These are phyloP conservation scores for Brachionus asplanchnoidis DNA, from an alignment of 1,140 invertebrate genomes.

Conservation along the genomic window DNA sequence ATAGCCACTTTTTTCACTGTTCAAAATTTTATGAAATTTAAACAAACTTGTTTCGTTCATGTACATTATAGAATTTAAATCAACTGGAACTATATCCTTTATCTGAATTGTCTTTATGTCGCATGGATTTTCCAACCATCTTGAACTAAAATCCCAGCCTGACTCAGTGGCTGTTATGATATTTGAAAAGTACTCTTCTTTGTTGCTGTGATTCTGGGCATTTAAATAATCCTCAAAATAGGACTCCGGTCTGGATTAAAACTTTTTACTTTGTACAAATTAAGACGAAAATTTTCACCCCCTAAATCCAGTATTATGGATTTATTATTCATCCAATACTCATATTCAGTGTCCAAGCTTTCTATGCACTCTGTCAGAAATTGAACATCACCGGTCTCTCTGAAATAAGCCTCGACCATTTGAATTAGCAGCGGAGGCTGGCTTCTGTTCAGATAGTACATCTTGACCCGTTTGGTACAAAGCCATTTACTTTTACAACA, in stretches of 20 bases:
- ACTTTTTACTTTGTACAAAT: neutral
- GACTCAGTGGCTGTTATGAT: conserved; percentile 82
- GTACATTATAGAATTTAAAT: conserved; percentile 75
- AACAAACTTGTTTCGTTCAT: conserved; percentile 71
- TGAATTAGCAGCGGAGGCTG: conserved; percentile 77
- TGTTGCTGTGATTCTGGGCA: conserved; percentile 40
- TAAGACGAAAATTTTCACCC: neutral
- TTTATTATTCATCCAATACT: conserved; percentile 40
- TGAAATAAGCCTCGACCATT: conserved; percentile 63
- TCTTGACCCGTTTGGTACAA: conserved; percentile 82
- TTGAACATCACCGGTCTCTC: neutral
- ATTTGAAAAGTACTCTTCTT: conserved; percentile 70
- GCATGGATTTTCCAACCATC: conserved; percentile 67
- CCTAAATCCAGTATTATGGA: neutral
- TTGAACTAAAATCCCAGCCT: conserved; percentile 87
- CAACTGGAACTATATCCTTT: conserved; percentile 71
- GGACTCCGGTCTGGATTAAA: conserved; percentile 69
- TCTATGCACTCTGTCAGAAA: neutral
- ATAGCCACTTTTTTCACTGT: conserved; percentile 61
- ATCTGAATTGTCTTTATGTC: conserved; percentile 58
- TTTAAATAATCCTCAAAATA: conserved; percentile 66
- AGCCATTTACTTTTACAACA: conserved; percentile 60
- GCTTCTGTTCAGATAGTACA: conserved; percentile 76
- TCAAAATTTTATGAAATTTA: conserved; percentile 62
- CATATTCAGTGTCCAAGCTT: conserved; percentile 6